A percentile compares a stretch with the other conserved stretches of the same genome.
These are phyloP conservation scores for Amblyopsis rosae DNA, from an alignment of 2,113 vertebrate genomes.

Conservation along the genomic window DNA sequence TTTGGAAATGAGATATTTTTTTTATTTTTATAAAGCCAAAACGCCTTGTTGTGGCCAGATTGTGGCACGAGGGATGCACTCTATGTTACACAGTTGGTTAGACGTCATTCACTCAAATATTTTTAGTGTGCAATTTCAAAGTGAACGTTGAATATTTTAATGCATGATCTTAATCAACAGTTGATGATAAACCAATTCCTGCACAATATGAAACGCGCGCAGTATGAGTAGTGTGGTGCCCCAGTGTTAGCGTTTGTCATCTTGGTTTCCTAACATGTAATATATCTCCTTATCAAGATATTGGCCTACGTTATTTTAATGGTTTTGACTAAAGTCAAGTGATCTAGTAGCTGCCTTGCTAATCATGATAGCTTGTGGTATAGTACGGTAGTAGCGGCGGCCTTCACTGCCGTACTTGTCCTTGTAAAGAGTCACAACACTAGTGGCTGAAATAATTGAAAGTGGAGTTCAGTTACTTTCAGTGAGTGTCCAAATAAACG, in stretches of 20 bases:
- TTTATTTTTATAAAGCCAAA: too few relatives aligned
- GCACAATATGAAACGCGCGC: too few relatives aligned
- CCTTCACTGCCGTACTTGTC: constrained; percentile 53
- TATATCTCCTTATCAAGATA: neutral
- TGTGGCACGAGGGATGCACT: too few relatives aligned
- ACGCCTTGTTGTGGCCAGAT: too few relatives aligned
- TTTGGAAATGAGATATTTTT: too few relatives aligned
- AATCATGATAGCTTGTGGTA: constrained; percentile 28
- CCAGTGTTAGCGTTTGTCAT: neutral
- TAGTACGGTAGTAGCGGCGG: constrained; percentile 15
- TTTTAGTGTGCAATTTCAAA: too few relatives aligned
- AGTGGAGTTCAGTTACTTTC: rapidly evolving
- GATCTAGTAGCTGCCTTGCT: constrained; percentile 8
- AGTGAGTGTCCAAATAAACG: neutral
- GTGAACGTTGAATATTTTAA: too few relatives aligned
- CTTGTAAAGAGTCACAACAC: constrained; percentile 72
- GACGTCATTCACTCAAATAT: too few relatives aligned
- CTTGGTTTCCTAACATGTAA: too few relatives aligned
- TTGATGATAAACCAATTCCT: too few relatives aligned
- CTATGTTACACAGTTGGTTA: too few relatives aligned
- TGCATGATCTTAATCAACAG: too few relatives aligned
- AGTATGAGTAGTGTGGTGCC: neutral
- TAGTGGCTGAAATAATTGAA: neutral
- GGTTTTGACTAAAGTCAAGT: constrained; percentile 27
- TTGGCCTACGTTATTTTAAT: constrained; percentile 7